Conservation (phyloP, 2,797 vertebrate genomes). For the Natrix natrix region DNA sequence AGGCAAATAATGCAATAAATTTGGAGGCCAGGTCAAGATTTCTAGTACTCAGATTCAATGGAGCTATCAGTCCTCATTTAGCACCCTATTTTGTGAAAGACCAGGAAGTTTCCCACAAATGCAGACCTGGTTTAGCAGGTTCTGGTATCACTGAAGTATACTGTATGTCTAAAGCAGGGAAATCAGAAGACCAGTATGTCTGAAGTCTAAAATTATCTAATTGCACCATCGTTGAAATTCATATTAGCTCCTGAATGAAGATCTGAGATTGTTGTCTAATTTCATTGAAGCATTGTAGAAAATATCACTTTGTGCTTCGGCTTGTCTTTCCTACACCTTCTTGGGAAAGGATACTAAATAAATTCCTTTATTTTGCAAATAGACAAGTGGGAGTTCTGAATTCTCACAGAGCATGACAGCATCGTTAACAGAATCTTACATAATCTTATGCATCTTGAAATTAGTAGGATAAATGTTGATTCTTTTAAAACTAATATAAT, state of each 20-base stretch:
- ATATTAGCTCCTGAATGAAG: background rate
- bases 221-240: background rate
- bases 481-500: slow-evolving; percentile 6
- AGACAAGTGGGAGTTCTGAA: background rate
- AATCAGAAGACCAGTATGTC: background rate
- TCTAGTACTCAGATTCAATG: background rate
- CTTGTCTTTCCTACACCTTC: background rate
- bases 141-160: background rate
- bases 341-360: background rate
- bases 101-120: background rate
- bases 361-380: background rate
- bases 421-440: slow-evolving; percentile 17
- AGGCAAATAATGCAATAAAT: background rate
- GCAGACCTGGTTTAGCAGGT: background rate
- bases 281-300: background rate
- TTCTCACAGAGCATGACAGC: background rate
- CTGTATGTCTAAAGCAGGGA: background rate
- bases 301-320: background rate
- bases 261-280: background rate
- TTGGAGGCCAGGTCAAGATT: background rate
- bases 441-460: slow-evolving; percentile 3
- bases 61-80: background rate
- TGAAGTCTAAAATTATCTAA: background rate
- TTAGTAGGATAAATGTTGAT: slow-evolving; percentile 10
- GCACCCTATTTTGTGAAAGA: background rate